These are phyloP conservation scores for Diorhabda carinulata DNA, from an alignment of 1,140 invertebrate species.

Conservation along the genomic window DNA sequence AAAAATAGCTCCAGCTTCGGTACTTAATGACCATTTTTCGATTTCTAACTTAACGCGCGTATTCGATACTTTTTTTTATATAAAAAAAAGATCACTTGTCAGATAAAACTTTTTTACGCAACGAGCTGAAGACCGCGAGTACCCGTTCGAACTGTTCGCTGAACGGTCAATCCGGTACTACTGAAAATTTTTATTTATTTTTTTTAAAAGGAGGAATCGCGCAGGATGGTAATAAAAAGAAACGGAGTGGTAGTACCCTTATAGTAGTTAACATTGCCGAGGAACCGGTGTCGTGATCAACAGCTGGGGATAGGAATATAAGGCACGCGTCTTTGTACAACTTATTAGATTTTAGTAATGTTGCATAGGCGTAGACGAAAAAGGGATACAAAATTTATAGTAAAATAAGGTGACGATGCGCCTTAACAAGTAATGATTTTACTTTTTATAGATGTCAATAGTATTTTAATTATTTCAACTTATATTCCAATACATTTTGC, in stretches of 20 bases:
- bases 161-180: neutral
- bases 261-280: neutral
- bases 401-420: no score
- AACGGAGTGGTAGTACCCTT: neutral
- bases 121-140: neutral
- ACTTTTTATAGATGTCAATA: no score
- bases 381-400: no score
- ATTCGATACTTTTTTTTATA: neutral
- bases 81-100: neutral
- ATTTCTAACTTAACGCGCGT: neutral
- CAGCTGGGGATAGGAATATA: neutral
- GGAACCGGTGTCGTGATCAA: neutral
- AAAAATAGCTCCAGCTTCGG: neutral
- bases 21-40: neutral
- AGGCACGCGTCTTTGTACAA: neutral
- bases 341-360: no score
- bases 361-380: no score
- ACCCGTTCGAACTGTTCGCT: slow-evolving; percentile 1
- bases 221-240: neutral
- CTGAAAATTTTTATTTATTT: neutral
- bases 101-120: neutral
- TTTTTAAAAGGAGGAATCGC: neutral
- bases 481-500: no score
- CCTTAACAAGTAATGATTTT: no score
- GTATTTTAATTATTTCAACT: no score